These are phyloP conservation scores for Cyprinodon variegatus DNA, from an alignment of 2,113 vertebrate species.

Conservation along the genomic window DNA sequence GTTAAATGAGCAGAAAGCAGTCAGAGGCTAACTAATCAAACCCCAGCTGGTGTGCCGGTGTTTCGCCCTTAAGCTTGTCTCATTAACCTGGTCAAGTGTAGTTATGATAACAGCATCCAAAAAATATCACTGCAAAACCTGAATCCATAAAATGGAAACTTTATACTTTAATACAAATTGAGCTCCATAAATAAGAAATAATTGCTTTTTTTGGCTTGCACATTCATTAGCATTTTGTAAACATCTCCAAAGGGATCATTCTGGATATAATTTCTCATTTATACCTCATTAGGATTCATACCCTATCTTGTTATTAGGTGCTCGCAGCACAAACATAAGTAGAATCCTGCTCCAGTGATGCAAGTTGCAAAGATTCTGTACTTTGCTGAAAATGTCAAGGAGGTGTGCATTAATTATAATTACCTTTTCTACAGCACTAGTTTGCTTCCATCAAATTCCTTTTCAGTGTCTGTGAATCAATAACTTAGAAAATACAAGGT, in stretches of 20 bases:
- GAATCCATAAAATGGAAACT: background rate
- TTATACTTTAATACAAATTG: background rate
- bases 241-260: background rate
- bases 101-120: constrained; percentile 29
- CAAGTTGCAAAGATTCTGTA: background rate
- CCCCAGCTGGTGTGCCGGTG: constrained; percentile 19
- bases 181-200: too few relatives aligned
- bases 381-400: constrained; percentile 1
- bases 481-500: background rate
- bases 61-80: constrained; percentile 50
- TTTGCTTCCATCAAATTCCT: background rate
- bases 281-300: background rate
- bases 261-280: background rate
- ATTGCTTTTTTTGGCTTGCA: background rate
- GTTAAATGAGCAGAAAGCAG: constrained; percentile 28
- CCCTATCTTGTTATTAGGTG: background rate
- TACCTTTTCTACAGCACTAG: background rate
- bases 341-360: background rate
- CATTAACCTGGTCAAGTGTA: constrained; percentile 52
- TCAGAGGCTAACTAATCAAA: constrained; percentile 47
- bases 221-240: background rate
- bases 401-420: constrained; percentile 1
- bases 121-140: background rate
- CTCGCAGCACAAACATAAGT: background rate
- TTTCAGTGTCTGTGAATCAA: background rate